Evolutionary conservation across 2,113 vertebrate species (phyloP).

Genomic region (Rostratula benghalensis): DNA sequence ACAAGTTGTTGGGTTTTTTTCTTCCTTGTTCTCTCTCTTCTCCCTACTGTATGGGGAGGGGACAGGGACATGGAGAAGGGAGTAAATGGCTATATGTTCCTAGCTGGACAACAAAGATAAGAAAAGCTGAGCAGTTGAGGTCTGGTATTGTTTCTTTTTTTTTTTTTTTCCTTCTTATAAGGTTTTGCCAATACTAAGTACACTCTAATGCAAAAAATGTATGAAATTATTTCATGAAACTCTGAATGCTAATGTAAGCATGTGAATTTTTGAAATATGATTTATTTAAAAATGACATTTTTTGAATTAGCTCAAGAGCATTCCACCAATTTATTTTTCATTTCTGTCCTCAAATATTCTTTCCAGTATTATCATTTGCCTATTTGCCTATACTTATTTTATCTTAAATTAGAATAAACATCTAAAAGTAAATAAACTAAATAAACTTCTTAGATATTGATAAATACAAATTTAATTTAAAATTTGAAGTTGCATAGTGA

Average conservation of each 20-base stretch:
- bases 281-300: fast-evolving
- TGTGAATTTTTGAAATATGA: not conserved
- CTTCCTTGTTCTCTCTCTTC: not conserved
- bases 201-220: not conserved
- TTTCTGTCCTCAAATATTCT: not conserved
- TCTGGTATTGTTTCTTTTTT: not conserved
- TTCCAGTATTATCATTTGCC: not conserved
- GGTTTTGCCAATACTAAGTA: not conserved
- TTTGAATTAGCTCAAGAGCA: not conserved
- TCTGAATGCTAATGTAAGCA: not conserved
- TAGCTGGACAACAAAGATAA: not conserved
- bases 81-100: not conserved
- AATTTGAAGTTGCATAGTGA: not conserved
- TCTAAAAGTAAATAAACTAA: not conserved
- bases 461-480: not conserved
- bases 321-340: not conserved
- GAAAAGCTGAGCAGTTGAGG: not conserved
- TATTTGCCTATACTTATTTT: too few species aligned
- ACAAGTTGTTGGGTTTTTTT: not conserved
- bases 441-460: not conserved
- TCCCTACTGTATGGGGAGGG: not conserved
- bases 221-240: not conserved
- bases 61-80: not conserved
- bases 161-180: not conserved
- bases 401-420: not conserved